phyloP scores from a whole-genome alignment of 2,113 vertebrate genomes.

The Laticauda colubrina region DNA sequence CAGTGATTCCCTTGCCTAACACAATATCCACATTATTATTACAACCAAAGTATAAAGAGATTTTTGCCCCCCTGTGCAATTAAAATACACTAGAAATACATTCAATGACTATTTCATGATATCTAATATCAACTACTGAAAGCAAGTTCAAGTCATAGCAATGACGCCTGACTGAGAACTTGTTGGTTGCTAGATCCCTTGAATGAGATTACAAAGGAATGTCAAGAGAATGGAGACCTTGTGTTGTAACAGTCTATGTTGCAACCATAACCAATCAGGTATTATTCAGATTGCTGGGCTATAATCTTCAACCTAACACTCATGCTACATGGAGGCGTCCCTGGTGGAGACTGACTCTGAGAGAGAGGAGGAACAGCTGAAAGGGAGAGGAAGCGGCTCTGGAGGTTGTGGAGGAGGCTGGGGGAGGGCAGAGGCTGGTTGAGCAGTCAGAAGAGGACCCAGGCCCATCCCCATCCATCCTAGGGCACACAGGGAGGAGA shows the following conservation, averaged over 20 bases:
- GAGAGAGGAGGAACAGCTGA: too few species aligned
- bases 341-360: too few species aligned
- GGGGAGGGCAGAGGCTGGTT: too few species aligned
- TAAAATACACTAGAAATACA: background rate
- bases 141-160: background rate
- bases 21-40: background rate
- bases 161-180: background rate
- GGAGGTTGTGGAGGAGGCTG: too few species aligned
- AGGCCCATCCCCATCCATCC: too few species aligned
- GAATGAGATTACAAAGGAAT: background rate
- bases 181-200: background rate
- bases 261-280: background rate
- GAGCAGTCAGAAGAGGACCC: too few species aligned
- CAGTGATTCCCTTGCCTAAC: background rate
- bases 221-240: background rate
- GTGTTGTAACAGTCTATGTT: background rate
- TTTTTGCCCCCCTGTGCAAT: background rate
- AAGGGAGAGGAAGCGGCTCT: too few species aligned
- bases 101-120: background rate
- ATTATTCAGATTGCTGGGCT: background rate
- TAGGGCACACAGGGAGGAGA: too few species aligned
- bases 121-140: background rate
- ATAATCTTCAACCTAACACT: background rate
- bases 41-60: background rate
- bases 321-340: background rate